Base-by-base conservation (phyloP, 2,888 invertebrate species). In the Ectemnius continuus region DNA sequence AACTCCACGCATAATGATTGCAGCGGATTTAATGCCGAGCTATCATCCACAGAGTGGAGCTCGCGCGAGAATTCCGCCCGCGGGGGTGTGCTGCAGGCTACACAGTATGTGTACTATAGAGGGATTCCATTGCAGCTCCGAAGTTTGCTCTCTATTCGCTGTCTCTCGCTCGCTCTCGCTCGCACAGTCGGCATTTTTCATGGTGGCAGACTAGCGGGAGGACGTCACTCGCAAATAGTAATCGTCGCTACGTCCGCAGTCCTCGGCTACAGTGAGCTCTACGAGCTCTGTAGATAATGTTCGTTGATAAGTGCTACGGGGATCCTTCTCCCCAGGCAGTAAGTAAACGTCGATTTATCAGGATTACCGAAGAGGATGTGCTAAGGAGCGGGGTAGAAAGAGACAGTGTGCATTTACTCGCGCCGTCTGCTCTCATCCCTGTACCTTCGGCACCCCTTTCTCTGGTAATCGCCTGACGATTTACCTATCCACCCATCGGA, bases 311-410 rank as follows among this genome's bases (percentile, higher is more conserved):
- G 68, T 16, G 62, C 58, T 48, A 46, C 47, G 57, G 45, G 58
- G 70, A 65, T 72, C 61, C 59, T 61, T 61, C 61, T 68, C 59
- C 61, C 48, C 59, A 58, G 65, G 8, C 66, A 56, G 67, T 47
- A 45, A 61, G 67, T 69, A 67, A 80, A 48, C 75, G 82, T 72
- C 79, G 72, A 82, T 83, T 82, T 83, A 85, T 84, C 83, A 78
- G 81, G 82, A 81, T 82, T 67, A 79, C 46, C 66, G 64, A n/a
- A 16, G 70, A 66, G 63, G 67, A 46, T 68, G 67, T 72, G 67
- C 61, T 73, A 67, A 63, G 64, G 60, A 56, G 74, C 28, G 28
- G 14, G 56, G 68, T 5, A 36, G 36, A 36, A 11, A 11, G 36
- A 36, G 68, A 26, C 58, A 70, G 62, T 48, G 68, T 48, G 80